Conservation (phyloP, 2,888 invertebrate genomes). For the Myopa testacea region DNA sequence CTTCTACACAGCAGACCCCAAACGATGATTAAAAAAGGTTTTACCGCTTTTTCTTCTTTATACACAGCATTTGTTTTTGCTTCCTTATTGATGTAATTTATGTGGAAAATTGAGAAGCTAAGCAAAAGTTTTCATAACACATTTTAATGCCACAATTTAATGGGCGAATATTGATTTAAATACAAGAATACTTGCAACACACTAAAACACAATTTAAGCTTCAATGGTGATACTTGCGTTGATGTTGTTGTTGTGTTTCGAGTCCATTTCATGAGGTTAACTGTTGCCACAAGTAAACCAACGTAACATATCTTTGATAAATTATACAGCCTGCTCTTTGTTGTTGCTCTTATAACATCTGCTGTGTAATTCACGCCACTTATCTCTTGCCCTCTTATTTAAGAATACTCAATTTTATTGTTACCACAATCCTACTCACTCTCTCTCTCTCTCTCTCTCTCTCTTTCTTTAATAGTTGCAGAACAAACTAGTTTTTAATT, state of each 20-base stretch:
- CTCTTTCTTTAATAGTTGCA: no score
- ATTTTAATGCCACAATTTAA: neutral
- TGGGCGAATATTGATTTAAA: neutral
- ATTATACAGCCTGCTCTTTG: neutral
- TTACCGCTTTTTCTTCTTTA: neutral
- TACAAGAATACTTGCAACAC: neutral
- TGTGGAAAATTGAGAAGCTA: neutral
- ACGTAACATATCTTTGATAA: neutral
- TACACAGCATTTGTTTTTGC: neutral
- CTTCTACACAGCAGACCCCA: neutral
- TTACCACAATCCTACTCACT: no score
- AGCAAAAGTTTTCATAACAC: neutral
- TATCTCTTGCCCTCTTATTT: no score
- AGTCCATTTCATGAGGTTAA: slow-evolving; percentile 3
- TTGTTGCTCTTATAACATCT: no score
- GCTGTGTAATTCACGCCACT: no score
- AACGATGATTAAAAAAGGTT: neutral
- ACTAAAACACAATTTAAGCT: no score
- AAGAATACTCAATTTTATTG: no score
- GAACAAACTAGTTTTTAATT: no score
- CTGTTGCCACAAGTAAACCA: neutral
- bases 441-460: no score
- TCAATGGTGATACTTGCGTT: no score
- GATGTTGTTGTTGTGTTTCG: slow-evolving; percentile 15
- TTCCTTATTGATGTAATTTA: neutral